Evolutionary conservation across 2,113 vertebrate species (phyloP).

Genomic region (Xiphorhynchus elegans): DNA sequence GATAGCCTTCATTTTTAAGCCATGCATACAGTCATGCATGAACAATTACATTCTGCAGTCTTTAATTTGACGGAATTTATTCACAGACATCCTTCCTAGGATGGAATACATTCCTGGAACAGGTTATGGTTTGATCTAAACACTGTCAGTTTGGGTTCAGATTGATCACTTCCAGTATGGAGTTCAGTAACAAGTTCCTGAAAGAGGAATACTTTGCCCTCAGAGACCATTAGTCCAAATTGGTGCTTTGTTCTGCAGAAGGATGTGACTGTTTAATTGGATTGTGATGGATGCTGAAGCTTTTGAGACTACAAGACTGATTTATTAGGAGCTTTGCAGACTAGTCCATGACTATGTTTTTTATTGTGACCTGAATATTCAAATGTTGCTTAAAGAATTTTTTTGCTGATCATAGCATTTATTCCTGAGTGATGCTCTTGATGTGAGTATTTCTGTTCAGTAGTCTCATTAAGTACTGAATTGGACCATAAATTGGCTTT

Average conservation of each 20-base stretch:
- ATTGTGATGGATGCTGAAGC: background rate
- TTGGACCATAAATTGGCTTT: background rate
- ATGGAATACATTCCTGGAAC: background rate
- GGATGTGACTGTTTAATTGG: background rate
- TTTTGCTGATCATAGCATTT: background rate
- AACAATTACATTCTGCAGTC: background rate
- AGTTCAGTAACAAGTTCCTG: constrained; percentile 14
- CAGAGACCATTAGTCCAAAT: background rate
- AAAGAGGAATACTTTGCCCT: background rate
- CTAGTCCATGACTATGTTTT: background rate
- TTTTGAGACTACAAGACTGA: background rate
- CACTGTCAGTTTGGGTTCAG: background rate
- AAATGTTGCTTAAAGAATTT: background rate
- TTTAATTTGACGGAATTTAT: constrained; percentile 35
- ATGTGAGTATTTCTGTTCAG: background rate
- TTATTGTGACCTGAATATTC: background rate
- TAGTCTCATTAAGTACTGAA: background rate
- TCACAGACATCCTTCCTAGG: background rate
- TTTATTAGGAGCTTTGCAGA: background rate
- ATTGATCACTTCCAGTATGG: constrained; percentile 7
- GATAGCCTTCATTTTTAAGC: background rate
- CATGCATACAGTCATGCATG: background rate
- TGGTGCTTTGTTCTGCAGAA: background rate
- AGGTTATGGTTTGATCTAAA: constrained; percentile 15
- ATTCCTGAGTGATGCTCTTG: background rate